Base-by-base conservation (phyloP, 2,888 invertebrate genomes). In the Eurytoma adleriae region DNA sequence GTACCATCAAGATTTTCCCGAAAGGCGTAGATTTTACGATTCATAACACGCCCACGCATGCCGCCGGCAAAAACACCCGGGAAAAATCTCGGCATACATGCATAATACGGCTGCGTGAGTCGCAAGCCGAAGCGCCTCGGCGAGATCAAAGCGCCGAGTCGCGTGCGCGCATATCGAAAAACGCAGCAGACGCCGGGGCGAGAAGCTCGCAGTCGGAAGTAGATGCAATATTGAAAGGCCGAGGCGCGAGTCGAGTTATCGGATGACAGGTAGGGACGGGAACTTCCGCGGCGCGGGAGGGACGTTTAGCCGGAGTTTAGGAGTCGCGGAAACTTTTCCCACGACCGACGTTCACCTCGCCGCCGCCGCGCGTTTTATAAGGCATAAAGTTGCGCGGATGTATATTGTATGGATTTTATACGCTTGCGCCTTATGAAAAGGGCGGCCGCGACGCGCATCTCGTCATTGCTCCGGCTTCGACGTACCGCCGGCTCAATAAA, bases 281-380 rank as follows among this genome's bases (percentile, higher is more conserved):
- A 69, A 76, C 78, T 68, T 78, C 30, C 27, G 5, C 57, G 18
- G 68, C 13, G 18, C 18, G 48, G 2, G 24, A 56, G 64, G 50
- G 64, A 81, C 87, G 86, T 87, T 87, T 87, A 86, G 86, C 87
- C 40, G 86, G 73, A 89, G 88, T 88, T 88, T 86, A 86, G 87
- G 40, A 84, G 74, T 86, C 84, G 86, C 74, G 27, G 84, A 88
- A 24, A 88, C 84, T 88, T 88, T 86, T 83, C 82, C 84, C 80
- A 14, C n/a, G 14, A 54, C 4, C 13, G 54, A 54, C 79, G 83
- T 77, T 78, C 80, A 76, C 70, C 74, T 75, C 80, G 68, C 54
- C n/a, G 54, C 54, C 1, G 50, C 57, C 18, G 68, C 76, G 84
- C 76, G 57, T 85, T 88, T 88, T 86, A 88, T 86, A 87, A 86